Evolutionary conservation across 2,888 invertebrate species (phyloP), one percentile per base, ranked within the genome.

Genomic region (Pammene fasciana): DNA sequence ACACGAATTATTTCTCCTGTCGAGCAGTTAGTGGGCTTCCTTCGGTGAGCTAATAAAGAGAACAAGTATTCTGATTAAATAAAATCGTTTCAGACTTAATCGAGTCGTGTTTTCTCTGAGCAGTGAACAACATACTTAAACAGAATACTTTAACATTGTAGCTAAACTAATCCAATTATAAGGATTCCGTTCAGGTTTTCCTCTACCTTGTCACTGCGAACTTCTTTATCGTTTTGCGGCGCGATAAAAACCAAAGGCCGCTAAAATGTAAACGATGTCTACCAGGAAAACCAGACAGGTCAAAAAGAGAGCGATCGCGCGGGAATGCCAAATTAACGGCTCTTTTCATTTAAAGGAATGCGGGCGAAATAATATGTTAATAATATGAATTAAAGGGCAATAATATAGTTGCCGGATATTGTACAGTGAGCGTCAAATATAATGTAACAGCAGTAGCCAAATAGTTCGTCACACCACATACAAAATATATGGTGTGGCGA

Each of bases 241-340:
- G 52, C 26, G 13, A 54, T 34, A 54, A 50, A 48, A 18, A 5
- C 50, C 18, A 18, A 50, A 50, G 50, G 11, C 1, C 50, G 18
- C 48, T 48, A 48, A 48, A 48, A 14, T 16, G 9, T 3, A 48
- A 50, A 18, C 50, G 43, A 46, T 10, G 50, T 13, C 11, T 43
- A 57, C 59, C 43, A 59, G 59, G 59, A 59, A 45, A 59, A 59
- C 18, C 8, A 26, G 7, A 8, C 14, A 4, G 45, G 26, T 26
- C 59, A 10, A 50, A 60, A 61, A 36, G 16, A 61, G 36, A 46
- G 16, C 60, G 60, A 34, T 14, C 36, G 34, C 6, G 11, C 36
- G 46, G 59, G 60, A 60, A 60, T 60, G 10, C 46, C 34, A 46
- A 46, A 60, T 46, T 14, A 46, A 46, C 60, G 60, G 46, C 34